Conservation (phyloP, 2,113 vertebrate genomes). For the Sinocyclocheilus anophthalmus region DNA sequence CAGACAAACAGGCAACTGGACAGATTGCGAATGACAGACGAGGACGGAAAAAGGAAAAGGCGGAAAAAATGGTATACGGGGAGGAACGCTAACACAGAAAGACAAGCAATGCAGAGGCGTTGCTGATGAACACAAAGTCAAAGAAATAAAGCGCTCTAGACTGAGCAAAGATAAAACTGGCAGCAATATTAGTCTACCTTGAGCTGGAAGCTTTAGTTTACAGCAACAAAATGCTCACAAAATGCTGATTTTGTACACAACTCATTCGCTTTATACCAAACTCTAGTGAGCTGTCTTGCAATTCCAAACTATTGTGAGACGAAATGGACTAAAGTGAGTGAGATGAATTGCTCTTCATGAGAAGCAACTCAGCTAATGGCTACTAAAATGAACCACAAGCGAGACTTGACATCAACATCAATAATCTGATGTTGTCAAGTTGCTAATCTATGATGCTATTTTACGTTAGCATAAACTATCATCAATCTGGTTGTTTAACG, state of each 20-base stretch:
- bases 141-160: background rate
- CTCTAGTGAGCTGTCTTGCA: no score
- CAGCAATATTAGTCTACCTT: background rate
- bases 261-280: no score
- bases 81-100: background rate
- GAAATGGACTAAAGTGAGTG: background rate
- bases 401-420: background rate
- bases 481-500: background rate
- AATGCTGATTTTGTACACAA: no score
- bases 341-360: background rate
- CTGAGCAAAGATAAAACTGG: background rate
- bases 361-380: background rate
- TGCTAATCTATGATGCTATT: background rate
- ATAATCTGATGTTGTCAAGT: background rate
- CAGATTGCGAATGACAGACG: conserved; percentile 19
- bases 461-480: background rate
- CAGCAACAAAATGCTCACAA: no score
- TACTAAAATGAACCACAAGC: background rate
- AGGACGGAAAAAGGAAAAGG: background rate
- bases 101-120: background rate
- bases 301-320: no score
- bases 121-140: background rate
- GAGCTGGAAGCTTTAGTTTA: background rate
- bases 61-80: background rate
- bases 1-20: conserved; percentile 34